Conservation (phyloP, 2,113 vertebrate genomes). For the Aegotheles bennettii region DNA sequence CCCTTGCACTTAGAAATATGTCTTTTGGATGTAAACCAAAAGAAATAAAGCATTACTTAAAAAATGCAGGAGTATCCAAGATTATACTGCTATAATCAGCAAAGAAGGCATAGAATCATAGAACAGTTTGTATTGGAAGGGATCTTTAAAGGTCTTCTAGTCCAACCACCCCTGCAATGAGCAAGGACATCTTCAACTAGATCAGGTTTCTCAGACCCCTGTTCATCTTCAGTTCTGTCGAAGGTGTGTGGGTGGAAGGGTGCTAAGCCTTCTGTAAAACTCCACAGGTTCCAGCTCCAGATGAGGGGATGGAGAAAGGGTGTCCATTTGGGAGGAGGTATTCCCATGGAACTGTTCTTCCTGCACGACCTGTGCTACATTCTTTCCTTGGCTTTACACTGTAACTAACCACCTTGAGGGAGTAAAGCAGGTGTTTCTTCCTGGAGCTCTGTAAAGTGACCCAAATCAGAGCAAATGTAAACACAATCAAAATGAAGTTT, state of each 20-base stretch:
- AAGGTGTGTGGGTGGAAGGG: neutral
- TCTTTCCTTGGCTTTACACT: neutral
- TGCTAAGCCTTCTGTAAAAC: neutral
- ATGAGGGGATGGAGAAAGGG: neutral
- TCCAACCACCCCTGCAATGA: no score
- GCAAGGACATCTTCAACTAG: neutral
- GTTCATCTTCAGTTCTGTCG: neutral
- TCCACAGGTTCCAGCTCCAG: neutral
- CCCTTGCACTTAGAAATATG: neutral
- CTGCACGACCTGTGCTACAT: neutral
- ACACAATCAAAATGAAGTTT: neutral
- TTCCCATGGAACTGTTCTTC: neutral
- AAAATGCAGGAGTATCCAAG: neutral
- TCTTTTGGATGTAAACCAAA: neutral
- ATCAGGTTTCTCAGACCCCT: neutral
- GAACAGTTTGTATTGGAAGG: neutral
- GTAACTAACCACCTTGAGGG: neutral
- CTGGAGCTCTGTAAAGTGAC: neutral
- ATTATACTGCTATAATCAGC: neutral
- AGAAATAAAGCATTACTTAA: neutral
- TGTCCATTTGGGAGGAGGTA: neutral
- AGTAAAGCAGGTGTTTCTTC: neutral
- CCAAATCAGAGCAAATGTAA: neutral
- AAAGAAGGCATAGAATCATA: neutral
- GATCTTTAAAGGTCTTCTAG: neutral